These are phyloP conservation scores for Chaenodraco wilsoni DNA, from an alignment of 2,797 vertebrate species.

Conservation along the genomic window DNA sequence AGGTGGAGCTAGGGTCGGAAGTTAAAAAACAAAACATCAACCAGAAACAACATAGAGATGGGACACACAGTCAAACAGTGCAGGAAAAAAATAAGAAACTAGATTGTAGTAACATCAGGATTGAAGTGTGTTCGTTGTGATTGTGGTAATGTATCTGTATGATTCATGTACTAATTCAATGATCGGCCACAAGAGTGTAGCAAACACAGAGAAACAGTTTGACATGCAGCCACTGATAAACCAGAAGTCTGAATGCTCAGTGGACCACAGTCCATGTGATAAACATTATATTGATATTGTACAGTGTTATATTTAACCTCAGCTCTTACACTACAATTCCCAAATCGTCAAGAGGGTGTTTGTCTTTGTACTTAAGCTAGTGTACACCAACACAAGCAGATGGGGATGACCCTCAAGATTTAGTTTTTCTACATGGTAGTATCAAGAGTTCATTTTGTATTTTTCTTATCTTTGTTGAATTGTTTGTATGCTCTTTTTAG, in stretches of 20 bases:
- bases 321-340: neutral
- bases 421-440: neutral
- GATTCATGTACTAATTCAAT: neutral
- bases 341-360: neutral
- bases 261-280: neutral
- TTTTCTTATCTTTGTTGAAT: neutral
- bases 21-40: no score
- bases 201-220: conserved; percentile 6
- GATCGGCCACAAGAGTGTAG: conserved; percentile 33
- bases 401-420: neutral
- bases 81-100: no score
- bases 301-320: neutral
- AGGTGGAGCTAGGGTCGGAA: no score
- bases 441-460: no score
- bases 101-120: no score
- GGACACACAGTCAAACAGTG: no score
- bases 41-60: no score
- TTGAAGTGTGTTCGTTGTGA: no score
- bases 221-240: neutral
- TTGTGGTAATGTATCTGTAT: neutral
- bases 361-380: neutral
- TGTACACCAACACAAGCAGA: no score
- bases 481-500: neutral
- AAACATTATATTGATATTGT: neutral
- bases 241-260: neutral